Evolutionary conservation across 2,113 vertebrate species (phyloP).

Genomic region (Grantiella picta): DNA sequence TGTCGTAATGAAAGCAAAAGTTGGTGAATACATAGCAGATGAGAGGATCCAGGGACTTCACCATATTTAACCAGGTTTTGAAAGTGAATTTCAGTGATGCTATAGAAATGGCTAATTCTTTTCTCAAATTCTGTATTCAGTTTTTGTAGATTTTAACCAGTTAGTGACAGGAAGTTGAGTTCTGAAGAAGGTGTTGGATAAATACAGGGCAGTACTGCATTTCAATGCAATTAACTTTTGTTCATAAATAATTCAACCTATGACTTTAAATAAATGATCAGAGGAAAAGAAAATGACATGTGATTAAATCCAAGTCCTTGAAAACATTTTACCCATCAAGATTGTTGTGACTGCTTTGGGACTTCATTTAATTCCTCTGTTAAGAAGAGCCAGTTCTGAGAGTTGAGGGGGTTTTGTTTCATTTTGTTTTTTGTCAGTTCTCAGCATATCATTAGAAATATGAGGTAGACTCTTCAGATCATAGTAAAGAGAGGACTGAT

Average conservation of each 20-base stretch:
- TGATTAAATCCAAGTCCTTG: constrained; percentile 34
- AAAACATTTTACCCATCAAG: background rate
- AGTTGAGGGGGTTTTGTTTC: background rate
- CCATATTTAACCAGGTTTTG: background rate
- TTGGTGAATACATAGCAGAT: background rate
- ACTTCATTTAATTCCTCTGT: background rate
- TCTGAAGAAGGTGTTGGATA: background rate
- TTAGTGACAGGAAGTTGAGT: background rate
- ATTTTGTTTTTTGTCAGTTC: background rate
- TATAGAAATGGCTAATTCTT: background rate
- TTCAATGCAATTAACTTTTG: constrained; percentile 36
- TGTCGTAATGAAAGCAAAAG: background rate
- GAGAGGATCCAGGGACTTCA: background rate
- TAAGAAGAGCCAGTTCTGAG: background rate
- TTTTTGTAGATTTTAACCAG: background rate
- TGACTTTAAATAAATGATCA: constrained; percentile 41
- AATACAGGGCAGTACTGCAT: background rate
- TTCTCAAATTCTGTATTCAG: background rate
- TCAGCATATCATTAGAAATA: background rate
- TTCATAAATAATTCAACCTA: constrained; percentile 42
- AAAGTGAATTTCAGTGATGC: background rate
- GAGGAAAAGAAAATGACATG: constrained; percentile 13
- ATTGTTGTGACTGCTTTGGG: background rate
- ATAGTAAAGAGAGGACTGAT: background rate
- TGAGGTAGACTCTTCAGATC: background rate